Percentiles rank a stretch among this genome's conserved stretches.
These are phyloP conservation scores for Phymatocera aterrima DNA, from an alignment of 2,888 invertebrate species.

Conservation along the genomic window DNA sequence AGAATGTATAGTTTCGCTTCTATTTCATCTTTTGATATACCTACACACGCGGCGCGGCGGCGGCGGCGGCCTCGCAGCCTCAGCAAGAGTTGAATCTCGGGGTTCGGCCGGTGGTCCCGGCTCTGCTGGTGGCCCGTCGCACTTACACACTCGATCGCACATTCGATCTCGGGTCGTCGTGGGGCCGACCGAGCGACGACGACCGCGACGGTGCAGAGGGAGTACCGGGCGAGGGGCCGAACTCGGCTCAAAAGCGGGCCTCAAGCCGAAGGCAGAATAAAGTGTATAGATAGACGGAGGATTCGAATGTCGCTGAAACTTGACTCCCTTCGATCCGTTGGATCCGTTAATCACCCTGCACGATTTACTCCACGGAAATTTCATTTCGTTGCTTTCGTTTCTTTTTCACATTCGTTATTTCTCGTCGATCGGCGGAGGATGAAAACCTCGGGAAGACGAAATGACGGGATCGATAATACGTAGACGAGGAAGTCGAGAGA, in stretches of 20 bases:
- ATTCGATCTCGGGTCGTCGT: conserved; percentile 60
- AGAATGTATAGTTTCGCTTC: conserved; percentile 15
- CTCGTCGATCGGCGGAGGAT: background rate
- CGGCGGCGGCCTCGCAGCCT: background rate
- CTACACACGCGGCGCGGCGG: too few relatives aligned
- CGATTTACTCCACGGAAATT: background rate
- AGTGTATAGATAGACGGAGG: background rate
- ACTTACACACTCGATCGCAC: conserved; percentile 70
- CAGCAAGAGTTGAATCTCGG: background rate
- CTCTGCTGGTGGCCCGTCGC: conserved; percentile 75
- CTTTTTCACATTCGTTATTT: background rate
- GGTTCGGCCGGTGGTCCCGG: conserved; percentile 67
- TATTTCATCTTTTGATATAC: conserved; percentile 48
- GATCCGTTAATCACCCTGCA: background rate
- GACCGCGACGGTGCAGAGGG: background rate
- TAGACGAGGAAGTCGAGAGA: too few relatives aligned
- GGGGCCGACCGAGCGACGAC: conserved; percentile 34
- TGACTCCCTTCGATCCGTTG: conserved; percentile 17
- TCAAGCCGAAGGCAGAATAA: background rate
- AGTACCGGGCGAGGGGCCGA: background rate
- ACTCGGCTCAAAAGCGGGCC: background rate
- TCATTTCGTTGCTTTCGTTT: too few relatives aligned
- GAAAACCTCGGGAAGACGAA: too few relatives aligned
- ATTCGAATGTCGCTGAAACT: conserved; percentile 44
- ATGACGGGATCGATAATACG: too few relatives aligned